Conservation (phyloP, 2,797 vertebrate species). For the Halcyon chelicuti region DNA sequence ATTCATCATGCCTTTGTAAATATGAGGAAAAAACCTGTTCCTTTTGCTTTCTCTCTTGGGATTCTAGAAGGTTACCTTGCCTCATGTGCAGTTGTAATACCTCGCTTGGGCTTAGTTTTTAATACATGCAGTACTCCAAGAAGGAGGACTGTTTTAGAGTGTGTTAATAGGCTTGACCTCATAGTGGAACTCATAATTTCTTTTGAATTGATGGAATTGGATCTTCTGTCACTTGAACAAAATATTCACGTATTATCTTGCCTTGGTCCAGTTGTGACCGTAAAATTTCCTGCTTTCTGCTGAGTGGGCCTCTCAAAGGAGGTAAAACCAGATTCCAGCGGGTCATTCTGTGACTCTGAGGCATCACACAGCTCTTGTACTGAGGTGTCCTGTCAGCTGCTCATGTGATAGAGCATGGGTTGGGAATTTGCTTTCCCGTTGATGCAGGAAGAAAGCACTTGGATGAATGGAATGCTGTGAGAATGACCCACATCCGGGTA, state of each 20-base stretch:
- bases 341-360: not conserved
- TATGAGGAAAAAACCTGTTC: not conserved
- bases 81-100: not conserved
- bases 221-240: not conserved
- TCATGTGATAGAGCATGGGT: accelerated
- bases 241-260: not conserved
- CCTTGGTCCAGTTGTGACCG: not conserved
- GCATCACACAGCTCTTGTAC: not conserved
- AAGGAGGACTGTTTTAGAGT: not conserved
- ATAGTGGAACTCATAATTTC: not conserved
- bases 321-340: not conserved
- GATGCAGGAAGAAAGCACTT: not conserved
- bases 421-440: not conserved
- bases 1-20: slow-evolving; percentile 64
- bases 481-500: not conserved
- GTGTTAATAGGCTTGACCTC: not conserved
- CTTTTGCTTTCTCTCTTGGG: slow-evolving; percentile 35
- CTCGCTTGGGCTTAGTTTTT: slow-evolving; percentile 36
- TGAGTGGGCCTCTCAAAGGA: not conserved
- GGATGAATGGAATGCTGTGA: not conserved
- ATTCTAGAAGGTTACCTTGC: slow-evolving; percentile 60
- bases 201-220: not conserved
- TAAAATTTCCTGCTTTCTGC: not conserved
- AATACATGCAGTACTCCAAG: not conserved
- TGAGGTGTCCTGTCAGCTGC: not conserved